Evolutionary conservation across 2,113 vertebrate genomes (phyloP).

Genomic region (Meleagris gallopavo): DNA sequence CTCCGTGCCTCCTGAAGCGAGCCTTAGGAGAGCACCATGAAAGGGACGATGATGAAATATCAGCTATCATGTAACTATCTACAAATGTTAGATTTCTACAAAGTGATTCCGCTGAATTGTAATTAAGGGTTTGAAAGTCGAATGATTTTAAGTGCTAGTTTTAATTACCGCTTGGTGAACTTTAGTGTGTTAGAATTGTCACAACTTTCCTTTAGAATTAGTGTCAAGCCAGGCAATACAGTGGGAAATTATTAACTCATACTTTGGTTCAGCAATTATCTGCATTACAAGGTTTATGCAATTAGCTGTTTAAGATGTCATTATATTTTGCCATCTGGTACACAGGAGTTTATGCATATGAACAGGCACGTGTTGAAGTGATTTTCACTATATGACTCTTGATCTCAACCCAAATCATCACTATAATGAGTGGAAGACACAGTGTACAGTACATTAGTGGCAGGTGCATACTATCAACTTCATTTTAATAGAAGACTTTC

Average conservation of each 20-base stretch:
- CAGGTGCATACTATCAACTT: slow-evolving; percentile 83
- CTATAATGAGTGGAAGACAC: slow-evolving; percentile 83
- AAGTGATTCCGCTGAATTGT: slow-evolving; percentile 79
- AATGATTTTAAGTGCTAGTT: slow-evolving; percentile 85
- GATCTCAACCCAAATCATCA: slow-evolving; percentile 84
- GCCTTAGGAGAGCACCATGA: slow-evolving; percentile 29
- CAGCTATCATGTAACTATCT: slow-evolving; percentile 70
- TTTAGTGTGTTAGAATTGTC: slow-evolving; percentile 83
- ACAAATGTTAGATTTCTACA: slow-evolving; percentile 78
- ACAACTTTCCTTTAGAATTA: slow-evolving; percentile 88
- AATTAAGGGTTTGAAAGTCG: slow-evolving; percentile 86
- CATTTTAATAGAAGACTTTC: slow-evolving; percentile 81
- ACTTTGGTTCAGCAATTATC: slow-evolving; percentile 85
- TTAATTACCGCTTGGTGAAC: slow-evolving; percentile 86
- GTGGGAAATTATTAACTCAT: slow-evolving; percentile 86
- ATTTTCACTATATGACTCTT: slow-evolving; percentile 84
- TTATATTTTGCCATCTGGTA: slow-evolving; percentile 89
- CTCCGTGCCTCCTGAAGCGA: background rate
- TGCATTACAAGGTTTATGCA: slow-evolving; percentile 87
- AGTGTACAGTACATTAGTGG: slow-evolving; percentile 79
- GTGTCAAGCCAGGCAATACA: slow-evolving; percentile 83
- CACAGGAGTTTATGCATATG: slow-evolving; percentile 86
- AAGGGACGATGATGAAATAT: slow-evolving; percentile 66
- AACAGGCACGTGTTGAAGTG: slow-evolving; percentile 83
- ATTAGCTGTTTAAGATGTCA: slow-evolving; percentile 88